Evolutionary conservation across 1,140 invertebrate genomes (phyloP).

Genomic region (Wasmannia auropunctata): DNA sequence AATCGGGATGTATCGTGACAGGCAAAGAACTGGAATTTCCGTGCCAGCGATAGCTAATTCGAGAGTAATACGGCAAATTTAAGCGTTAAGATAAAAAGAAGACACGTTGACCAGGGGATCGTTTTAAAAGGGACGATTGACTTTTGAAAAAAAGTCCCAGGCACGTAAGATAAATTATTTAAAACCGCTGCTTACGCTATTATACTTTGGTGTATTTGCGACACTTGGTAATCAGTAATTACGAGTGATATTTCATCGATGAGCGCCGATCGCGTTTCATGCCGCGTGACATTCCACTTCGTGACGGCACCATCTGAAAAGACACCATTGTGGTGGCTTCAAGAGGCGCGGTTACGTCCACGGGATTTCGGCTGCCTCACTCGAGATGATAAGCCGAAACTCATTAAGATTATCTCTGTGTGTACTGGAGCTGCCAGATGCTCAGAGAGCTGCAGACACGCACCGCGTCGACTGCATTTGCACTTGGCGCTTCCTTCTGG

Average conservation of each 20-base stretch:
- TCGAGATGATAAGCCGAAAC: constrained; percentile 25
- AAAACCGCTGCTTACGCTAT: not conserved
- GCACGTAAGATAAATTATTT: constrained; percentile 38
- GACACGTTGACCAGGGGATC: not conserved
- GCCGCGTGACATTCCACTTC: not conserved
- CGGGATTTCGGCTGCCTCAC: constrained; percentile 46
- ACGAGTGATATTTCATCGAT: constrained; percentile 46
- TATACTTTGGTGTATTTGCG: constrained; percentile 4
- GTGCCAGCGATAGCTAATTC: not conserved
- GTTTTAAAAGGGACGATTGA: not conserved
- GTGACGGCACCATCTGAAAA: constrained; percentile 26
- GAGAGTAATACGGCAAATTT: not conserved
- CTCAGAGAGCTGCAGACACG: constrained; percentile 37
- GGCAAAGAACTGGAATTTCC: not conserved
- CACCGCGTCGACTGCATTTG: constrained; percentile 42
- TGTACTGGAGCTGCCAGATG: constrained; percentile 39
- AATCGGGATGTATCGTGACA: not conserved
- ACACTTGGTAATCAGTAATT: constrained; percentile 55
- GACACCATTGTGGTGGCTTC: constrained; percentile 36
- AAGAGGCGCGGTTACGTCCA: constrained; percentile 27
- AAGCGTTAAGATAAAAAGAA: not conserved
- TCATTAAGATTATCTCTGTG: constrained; percentile 53
- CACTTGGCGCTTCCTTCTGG: constrained; percentile 18
- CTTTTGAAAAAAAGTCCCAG: not conserved
- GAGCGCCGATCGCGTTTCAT: constrained; percentile 10